Evolutionary conservation across 1,140 invertebrate species (phyloP).

Genomic region (Drosophila pectinifera): DNA sequence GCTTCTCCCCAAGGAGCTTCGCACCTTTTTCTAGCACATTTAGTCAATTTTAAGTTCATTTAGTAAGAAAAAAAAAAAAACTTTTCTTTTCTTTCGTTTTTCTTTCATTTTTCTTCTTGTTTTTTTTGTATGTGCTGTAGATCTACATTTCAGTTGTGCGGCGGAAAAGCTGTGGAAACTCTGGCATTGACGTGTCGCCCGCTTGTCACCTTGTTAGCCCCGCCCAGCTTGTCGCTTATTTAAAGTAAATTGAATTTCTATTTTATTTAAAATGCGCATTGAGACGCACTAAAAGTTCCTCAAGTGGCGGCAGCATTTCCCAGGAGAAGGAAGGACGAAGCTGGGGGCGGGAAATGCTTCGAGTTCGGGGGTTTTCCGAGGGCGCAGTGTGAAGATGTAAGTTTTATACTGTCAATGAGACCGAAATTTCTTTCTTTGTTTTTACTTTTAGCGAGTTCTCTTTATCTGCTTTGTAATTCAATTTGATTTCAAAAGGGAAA

Average conservation of each 20-base stretch:
- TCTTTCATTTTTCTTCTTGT: constrained; percentile 20
- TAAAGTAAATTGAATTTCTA: constrained; percentile 83
- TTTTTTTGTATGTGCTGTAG: constrained; percentile 7
- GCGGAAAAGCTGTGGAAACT: constrained; percentile 51
- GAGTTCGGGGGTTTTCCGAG: background rate
- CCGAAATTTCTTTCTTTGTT: constrained; percentile 10
- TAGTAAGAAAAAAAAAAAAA: constrained; percentile 22
- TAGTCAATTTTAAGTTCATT: constrained; percentile 83
- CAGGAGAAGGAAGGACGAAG: background rate
- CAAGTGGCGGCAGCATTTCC: constrained; percentile 61
- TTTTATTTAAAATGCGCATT: constrained; percentile 83
- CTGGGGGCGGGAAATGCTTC: background rate
- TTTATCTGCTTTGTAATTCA: constrained; percentile 36
- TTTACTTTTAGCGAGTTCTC: constrained; percentile 13
- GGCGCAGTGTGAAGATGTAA: constrained; percentile 71
- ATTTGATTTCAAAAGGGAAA: constrained; percentile 22
- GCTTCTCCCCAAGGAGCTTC: constrained; percentile 51
- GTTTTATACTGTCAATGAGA: constrained; percentile 55
- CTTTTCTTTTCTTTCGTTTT: constrained; percentile 35
- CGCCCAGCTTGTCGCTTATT: constrained; percentile 62
- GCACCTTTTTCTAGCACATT: constrained; percentile 78
- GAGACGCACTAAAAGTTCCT: constrained; percentile 80
- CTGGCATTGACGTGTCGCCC: constrained; percentile 48
- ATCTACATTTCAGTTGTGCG: constrained; percentile 50
- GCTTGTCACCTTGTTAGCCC: constrained; percentile 44